Percentiles rank a stretch among this genome's conserved stretches.
Conservation (phyloP, 2,113 vertebrate genomes). For the Tauraco erythrolophus region DNA sequence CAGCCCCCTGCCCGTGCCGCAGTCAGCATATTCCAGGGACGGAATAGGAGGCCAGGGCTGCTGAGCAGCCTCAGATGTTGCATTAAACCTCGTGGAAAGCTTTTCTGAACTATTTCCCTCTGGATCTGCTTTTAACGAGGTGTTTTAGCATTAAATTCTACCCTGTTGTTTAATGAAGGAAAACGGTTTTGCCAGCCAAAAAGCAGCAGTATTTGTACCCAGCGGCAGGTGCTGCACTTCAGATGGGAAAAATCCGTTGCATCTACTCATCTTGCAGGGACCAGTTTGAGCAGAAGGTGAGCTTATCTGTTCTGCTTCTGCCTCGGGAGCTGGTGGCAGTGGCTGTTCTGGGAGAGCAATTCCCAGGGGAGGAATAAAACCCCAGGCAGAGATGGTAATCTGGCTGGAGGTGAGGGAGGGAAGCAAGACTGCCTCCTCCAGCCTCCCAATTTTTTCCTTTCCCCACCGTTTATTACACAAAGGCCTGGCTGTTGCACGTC, state of each 20-base stretch:
- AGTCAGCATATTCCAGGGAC: background rate
- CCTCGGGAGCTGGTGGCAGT: background rate
- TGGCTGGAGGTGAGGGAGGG: background rate
- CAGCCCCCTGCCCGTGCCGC: background rate
- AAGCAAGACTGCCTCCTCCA: background rate
- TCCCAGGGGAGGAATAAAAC: background rate
- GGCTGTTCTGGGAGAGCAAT: background rate
- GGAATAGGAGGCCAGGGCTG: background rate
- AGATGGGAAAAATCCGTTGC: background rate
- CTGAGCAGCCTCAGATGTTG: background rate
- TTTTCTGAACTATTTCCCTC: background rate
- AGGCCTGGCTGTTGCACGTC: background rate
- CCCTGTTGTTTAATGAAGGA: constrained; percentile 12
- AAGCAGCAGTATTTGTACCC: background rate
- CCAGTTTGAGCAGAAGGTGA: background rate
- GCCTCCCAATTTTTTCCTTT: background rate
- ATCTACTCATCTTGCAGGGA: background rate
- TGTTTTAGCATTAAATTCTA: constrained; percentile 14
- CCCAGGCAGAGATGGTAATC: background rate
- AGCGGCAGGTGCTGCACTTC: background rate
- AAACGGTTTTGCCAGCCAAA: background rate
- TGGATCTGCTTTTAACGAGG: background rate
- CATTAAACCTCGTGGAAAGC: background rate
- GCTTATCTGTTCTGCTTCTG: background rate
- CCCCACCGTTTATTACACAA: background rate